Conservation (phyloP, 2,797 vertebrate genomes). For the Craterocephalus amniculus region DNA sequence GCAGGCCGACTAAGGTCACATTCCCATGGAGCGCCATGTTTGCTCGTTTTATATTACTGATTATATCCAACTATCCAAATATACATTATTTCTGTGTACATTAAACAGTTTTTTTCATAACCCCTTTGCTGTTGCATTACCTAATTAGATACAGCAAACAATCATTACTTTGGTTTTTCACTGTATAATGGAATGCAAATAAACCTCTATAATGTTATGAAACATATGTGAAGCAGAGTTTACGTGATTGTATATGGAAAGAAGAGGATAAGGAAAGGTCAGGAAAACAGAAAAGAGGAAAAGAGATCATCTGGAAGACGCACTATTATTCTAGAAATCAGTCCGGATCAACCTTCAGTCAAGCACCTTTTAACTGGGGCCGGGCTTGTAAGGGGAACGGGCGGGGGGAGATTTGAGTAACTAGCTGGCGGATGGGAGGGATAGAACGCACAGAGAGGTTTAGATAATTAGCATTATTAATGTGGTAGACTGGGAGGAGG, state of each 20-base stretch:
- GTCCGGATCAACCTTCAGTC: constrained; percentile 68
- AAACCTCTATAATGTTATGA: constrained; percentile 53
- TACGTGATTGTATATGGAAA: constrained; percentile 54
- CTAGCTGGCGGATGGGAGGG: constrained; percentile 75
- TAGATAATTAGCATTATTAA: constrained; percentile 85
- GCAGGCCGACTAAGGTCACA: constrained; percentile 52
- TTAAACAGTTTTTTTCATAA: constrained; percentile 11
- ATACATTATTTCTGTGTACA: constrained; percentile 21
- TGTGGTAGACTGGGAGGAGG: constrained; percentile 75
- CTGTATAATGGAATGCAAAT: constrained; percentile 26
- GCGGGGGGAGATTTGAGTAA: constrained; percentile 79
- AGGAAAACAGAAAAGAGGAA: constrained; percentile 44
- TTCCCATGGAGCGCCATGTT: constrained; percentile 62
- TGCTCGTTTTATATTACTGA: constrained; percentile 32
- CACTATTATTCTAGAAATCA: constrained; percentile 66
- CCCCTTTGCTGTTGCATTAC: constrained; percentile 25
- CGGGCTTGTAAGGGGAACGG: constrained; percentile 59
- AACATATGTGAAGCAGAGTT: constrained; percentile 40
- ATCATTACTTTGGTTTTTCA: constrained; percentile 22
- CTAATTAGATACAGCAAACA: constrained; percentile 40
- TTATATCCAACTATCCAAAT: constrained; percentile 33
- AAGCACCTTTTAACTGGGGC: constrained; percentile 77
- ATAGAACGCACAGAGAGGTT: constrained; percentile 74
- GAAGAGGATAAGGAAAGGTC: constrained; percentile 32
- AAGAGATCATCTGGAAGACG: constrained; percentile 56